phyloP scores from a whole-genome alignment of 1,140 invertebrate genomes.

The Cecropterus lyciades region DNA sequence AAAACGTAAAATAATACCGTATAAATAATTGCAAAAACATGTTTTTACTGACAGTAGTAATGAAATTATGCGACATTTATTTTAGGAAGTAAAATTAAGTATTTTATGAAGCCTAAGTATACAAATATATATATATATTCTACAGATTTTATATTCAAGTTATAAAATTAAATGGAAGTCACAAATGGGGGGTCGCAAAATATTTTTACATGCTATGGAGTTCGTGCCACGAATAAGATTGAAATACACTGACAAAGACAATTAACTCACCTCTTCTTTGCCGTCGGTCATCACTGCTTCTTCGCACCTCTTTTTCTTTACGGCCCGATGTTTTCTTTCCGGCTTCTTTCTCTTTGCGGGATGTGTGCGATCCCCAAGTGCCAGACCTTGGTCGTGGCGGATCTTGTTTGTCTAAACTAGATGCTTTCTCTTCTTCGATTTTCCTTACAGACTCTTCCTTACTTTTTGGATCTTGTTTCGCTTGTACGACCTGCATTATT shows the following conservation, averaged over 20 bases:
- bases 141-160: too few relatives aligned
- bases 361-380: slow-evolving; percentile 86
- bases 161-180: too few relatives aligned
- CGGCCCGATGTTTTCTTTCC: slow-evolving; percentile 49
- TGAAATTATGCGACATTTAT: too few relatives aligned
- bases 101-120: too few relatives aligned
- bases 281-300: slow-evolving; percentile 70
- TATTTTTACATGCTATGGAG: too few relatives aligned
- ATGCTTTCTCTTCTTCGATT: slow-evolving; percentile 23
- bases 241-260: too few relatives aligned
- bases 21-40: too few relatives aligned
- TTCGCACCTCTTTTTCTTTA: slow-evolving; percentile 64
- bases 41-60: too few relatives aligned
- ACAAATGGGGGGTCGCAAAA: too few relatives aligned
- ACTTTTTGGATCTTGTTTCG: slow-evolving; percentile 34
- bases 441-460: slow-evolving; percentile 33
- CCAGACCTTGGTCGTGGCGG: slow-evolving; percentile 74
- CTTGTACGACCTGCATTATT: slow-evolving; percentile 23
- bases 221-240: too few relatives aligned
- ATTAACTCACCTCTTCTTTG: slow-evolving; percentile 65
- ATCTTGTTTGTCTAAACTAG: slow-evolving; percentile 41
- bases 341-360: slow-evolving; percentile 62
- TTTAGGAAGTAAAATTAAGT: too few relatives aligned
- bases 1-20: too few relatives aligned
- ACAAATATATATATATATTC: neutral